Evolutionary conservation across 2,888 invertebrate genomes (phyloP).

Genomic region (Selenia dentaria): DNA sequence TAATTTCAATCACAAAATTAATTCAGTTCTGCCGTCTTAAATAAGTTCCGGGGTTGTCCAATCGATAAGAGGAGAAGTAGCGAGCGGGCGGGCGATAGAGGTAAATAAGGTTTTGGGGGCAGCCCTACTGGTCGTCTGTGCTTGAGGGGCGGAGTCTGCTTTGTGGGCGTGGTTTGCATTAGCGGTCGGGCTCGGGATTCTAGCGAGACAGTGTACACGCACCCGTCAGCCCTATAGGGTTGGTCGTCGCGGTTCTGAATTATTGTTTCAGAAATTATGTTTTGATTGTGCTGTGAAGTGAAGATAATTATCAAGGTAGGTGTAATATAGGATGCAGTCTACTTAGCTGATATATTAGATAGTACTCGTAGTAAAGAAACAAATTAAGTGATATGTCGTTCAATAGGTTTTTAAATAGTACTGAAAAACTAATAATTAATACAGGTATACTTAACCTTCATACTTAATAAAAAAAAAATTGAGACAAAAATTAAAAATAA

Average conservation of each 20-base stretch:
- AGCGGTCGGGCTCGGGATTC: constrained; percentile 35
- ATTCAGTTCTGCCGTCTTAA: constrained; percentile 77
- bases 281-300: constrained; percentile 30
- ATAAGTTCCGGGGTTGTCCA: constrained; percentile 72
- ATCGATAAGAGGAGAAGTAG: constrained; percentile 73
- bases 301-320: constrained; percentile 29
- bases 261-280: constrained; percentile 17
- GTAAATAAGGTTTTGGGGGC: constrained; percentile 75
- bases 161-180: constrained; percentile 49
- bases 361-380: no score
- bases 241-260: constrained; percentile 12
- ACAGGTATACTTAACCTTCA: no score
- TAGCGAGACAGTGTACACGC: constrained; percentile 37
- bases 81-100: constrained; percentile 68
- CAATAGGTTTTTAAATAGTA: no score
- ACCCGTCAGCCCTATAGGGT: constrained; percentile 30
- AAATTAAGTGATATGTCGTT: no score
- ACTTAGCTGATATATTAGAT: no score
- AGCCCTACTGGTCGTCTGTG: constrained; percentile 50
- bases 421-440: no score
- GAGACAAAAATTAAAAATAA: no score
- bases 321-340: no score
- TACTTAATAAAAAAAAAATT: no score
- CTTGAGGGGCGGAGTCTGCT: constrained; percentile 43
- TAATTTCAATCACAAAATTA: constrained; percentile 83